Base-by-base conservation (phyloP, 2,797 vertebrate genomes). In the Melanotaenia boesemani region DNA sequence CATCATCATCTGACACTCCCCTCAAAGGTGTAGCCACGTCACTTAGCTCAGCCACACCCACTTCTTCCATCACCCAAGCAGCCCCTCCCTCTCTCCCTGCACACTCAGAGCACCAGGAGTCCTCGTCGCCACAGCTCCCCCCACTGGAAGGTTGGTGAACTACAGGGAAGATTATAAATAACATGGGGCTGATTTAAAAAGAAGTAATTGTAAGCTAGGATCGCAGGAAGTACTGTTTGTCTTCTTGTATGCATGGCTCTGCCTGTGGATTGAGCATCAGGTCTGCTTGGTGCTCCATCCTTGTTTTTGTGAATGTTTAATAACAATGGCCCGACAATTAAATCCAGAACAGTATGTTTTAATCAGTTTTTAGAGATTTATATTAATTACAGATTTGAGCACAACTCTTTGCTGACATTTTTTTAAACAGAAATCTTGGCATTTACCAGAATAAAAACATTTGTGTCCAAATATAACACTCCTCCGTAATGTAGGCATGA, bases 121-220 rank as follows among this genome's bases (percentile, higher is more conserved):
- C 93, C 86, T 89, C 87, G 79, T 81, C 86, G 88, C 88, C 93
- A 89, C 88, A 90, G 81, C 92, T 90, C 86, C 88, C 92, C 90
- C 87, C 85, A 86, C 79, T 91, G 89, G 92, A 95, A 93, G 92
- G 95, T 95, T 95, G 94, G 95, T 95, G 86, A 81, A 92, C 86
- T 92, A 83, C 74, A 90, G 90, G 88, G 79, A 89, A 89, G 84
- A 91, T 85, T 84, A 77, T 87, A 8, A 89, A 74, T 87, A 80
- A 76, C 73, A 26, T 64, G 67, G 86, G 81, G 79, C 78, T 83
- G 76, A 86, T 83, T 77, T 84, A 55, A 86, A 63, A 57, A 67
- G 44, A 87, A 76, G 50, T 73, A 16, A 72, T 67, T 76, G 34
- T 80, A 80, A 78, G 69, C 66, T 89, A 81, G 67, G 64, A 72